Evolutionary conservation across 2,113 vertebrate genomes (phyloP).

Genomic region (Clupea harengus): DNA sequence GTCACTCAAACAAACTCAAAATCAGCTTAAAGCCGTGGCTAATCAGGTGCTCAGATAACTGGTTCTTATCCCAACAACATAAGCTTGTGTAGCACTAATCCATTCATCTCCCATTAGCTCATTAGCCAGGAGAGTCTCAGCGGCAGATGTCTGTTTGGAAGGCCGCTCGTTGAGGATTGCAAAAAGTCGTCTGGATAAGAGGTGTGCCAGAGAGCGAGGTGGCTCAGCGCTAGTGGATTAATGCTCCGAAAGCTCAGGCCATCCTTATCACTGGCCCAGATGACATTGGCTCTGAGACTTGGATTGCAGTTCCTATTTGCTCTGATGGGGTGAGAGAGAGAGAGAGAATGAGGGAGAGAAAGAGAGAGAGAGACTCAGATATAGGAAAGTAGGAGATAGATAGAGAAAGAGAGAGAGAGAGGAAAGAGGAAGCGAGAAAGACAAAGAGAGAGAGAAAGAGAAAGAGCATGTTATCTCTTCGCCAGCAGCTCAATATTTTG

Average conservation of each 20-base stretch:
- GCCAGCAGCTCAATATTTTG: background rate
- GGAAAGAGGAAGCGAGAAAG: background rate
- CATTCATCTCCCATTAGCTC: conserved; percentile 10
- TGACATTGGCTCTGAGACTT: background rate
- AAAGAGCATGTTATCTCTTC: background rate
- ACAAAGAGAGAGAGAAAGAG: background rate
- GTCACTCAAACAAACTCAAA: background rate
- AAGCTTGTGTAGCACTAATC: background rate
- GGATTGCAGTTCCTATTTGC: background rate
- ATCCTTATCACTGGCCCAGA: conserved; percentile 1
- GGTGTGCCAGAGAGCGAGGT: background rate
- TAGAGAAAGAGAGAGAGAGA: background rate
- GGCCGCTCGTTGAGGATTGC: background rate
- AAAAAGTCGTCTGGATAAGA: background rate
- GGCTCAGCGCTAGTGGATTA: background rate
- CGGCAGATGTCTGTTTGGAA: background rate
- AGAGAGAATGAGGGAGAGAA: background rate
- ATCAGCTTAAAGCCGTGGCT: background rate
- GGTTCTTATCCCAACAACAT: background rate
- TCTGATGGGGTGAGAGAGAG: background rate
- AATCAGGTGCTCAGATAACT: background rate
- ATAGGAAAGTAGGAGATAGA: background rate
- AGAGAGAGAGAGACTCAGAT: background rate
- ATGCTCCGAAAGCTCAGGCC: background rate
- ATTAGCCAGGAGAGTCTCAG: background rate